Conservation (phyloP, 2,888 invertebrate species). For the Toxonevra muliebris region DNA sequence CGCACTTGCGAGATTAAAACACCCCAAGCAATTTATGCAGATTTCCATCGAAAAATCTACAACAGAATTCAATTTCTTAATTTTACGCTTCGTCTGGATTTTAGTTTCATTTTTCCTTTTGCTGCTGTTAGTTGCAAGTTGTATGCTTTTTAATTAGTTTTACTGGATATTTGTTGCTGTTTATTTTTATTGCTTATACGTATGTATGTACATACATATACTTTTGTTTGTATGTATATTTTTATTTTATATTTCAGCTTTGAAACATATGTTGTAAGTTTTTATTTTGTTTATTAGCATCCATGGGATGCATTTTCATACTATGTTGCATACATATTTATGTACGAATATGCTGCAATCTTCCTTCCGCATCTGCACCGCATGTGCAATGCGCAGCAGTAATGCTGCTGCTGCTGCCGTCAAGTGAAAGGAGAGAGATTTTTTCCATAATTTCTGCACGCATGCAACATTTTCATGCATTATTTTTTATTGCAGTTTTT, state of each 20-base stretch:
- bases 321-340: constrained; percentile 15
- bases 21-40: constrained; percentile 15
- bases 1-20: background rate
- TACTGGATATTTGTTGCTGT: too few species aligned
- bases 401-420: background rate
- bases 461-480: background rate
- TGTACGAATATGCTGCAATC: background rate
- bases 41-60: background rate
- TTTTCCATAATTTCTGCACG: constrained; percentile 16
- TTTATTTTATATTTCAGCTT: background rate
- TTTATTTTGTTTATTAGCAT: background rate
- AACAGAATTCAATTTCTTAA: constrained; percentile 47
- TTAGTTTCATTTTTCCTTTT: constrained; percentile 33
- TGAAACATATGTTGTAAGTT: background rate
- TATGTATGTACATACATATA: background rate
- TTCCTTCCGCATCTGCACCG: constrained; percentile 6
- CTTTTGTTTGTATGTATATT: too few species aligned
- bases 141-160: background rate
- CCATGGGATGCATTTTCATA: constrained; percentile 1
- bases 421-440: constrained; percentile 36
- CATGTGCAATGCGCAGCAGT: constrained; percentile 7
- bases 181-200: background rate
- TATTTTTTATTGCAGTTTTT: too few species aligned
- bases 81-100: constrained; percentile 52
- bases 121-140: constrained; percentile 17